Evolutionary conservation across 2,888 invertebrate species (phyloP), one percentile per base, ranked within the genome.

Genomic region (Margaritifera margaritifera): DNA sequence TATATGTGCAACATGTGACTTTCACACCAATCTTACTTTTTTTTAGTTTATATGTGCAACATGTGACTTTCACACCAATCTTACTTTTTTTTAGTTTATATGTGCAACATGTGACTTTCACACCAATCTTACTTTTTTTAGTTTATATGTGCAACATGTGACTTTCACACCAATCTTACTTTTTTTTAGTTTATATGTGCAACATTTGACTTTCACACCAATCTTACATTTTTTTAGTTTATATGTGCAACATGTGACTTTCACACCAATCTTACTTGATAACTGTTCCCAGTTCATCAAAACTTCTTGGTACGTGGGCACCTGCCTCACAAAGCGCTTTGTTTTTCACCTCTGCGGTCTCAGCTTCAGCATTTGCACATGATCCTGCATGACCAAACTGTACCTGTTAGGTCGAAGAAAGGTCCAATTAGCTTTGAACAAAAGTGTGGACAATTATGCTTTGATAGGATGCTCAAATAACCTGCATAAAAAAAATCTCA

Each of bases 361-460:
- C 99, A 19, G 93, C 90, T 62, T 95, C 94, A 1, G 96, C 96
- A 87, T 99, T 96, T 31, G 99, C 99, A 86, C 98, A 97, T 2
- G 99, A 97, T 8, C 99, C 99, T 78, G 99, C 99, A 92, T 99
- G 99, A 0, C 99, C 99, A 91, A 99, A 99, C 91, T 99, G 99
- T 18, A 99, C 97, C 89, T 94, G 68, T 8, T 72, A 57, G 56
- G 1, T 54, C 15, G 59, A 8, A 62, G 11, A 50, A 42, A 15
- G 11, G 11, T 42, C 3, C 15, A 42, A 42, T n/a, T 6, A 62
- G 27, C 15, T 19, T 19, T 0, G 55, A n/a, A 50, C 24, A 22
- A 54, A 57, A 42, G 15, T 42, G 42, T 42, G 42, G 42, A 15
- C 42, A 42, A 42, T 2, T 42, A 11, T 15, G 42, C 42, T 42